Evolutionary conservation across 2,888 invertebrate genomes (phyloP).

Genomic region (Acronicta alni): DNA sequence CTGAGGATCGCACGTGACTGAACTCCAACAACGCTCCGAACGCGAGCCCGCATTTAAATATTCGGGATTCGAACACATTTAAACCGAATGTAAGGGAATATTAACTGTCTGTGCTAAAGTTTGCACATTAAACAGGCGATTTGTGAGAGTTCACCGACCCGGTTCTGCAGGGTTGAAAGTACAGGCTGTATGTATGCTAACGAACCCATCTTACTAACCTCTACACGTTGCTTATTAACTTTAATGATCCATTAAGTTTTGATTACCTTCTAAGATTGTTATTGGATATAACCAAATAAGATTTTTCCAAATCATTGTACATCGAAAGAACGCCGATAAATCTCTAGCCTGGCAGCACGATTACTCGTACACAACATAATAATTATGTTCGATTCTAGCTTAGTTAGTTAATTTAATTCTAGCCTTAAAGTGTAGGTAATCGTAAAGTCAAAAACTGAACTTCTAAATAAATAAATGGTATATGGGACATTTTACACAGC

Average conservation of each 20-base stretch:
- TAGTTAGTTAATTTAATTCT: no score
- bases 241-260: background rate
- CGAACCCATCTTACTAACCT: background rate
- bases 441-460: no score
- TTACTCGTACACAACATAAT: no score
- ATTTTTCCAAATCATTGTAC: background rate
- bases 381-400: no score
- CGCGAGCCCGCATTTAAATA: conserved; percentile 36
- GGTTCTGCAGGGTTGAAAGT: background rate
- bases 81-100: conserved; percentile 5
- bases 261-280: background rate
- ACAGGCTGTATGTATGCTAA: background rate
- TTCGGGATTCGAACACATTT: conserved; percentile 11
- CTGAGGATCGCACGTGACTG: conserved; percentile 15
- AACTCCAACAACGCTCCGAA: conserved; percentile 17
- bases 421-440: no score
- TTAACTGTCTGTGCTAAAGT: conserved; percentile 17
- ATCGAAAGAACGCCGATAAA: no score
- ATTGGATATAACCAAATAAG: no score
- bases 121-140: conserved; percentile 15
- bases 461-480: no score
- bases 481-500: no score
- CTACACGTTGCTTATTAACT: background rate
- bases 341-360: no score
- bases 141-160: background rate